phyloP scores from a whole-genome alignment of 2,113 vertebrate genomes.

The Paradoxurus hermaphroditus region DNA sequence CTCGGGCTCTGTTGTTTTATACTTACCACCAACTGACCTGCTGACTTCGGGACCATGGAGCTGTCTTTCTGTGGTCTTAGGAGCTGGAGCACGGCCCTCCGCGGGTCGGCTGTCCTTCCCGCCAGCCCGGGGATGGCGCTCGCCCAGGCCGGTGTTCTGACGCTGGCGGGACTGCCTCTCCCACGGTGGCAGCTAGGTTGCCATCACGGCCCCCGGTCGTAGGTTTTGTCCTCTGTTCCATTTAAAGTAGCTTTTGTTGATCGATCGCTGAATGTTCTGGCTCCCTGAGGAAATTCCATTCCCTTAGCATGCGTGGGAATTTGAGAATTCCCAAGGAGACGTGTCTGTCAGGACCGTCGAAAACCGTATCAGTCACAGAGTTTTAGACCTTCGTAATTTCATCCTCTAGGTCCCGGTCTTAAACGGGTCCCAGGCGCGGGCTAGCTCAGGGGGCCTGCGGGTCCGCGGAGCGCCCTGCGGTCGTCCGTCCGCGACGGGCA shows the following conservation, averaged over 20 bases:
- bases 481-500: not conserved
- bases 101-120: not conserved
- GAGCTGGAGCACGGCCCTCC: accelerated
- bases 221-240: not conserved
- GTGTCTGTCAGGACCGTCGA: not conserved
- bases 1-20: not conserved
- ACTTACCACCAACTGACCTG: not conserved
- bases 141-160: not conserved
- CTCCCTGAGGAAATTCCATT: not conserved
- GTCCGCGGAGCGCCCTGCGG: not conserved
- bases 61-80: not conserved
- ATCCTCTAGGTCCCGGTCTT: not conserved
- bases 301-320: not conserved
- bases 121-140: accelerated
- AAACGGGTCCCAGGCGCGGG: too few relatives aligned
- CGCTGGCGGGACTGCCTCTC: accelerated
- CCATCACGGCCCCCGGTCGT: not conserved
- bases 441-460: too few relatives aligned
- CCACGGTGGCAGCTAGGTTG: not conserved
- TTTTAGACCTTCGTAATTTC: not conserved
- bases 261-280: not conserved
- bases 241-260: not conserved
- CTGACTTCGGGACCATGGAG: accelerated
- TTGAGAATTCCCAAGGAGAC: not conserved
- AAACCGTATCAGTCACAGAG: not conserved